Conservation (phyloP, 1,140 invertebrate genomes). For the Drosophila yakuba region DNA sequence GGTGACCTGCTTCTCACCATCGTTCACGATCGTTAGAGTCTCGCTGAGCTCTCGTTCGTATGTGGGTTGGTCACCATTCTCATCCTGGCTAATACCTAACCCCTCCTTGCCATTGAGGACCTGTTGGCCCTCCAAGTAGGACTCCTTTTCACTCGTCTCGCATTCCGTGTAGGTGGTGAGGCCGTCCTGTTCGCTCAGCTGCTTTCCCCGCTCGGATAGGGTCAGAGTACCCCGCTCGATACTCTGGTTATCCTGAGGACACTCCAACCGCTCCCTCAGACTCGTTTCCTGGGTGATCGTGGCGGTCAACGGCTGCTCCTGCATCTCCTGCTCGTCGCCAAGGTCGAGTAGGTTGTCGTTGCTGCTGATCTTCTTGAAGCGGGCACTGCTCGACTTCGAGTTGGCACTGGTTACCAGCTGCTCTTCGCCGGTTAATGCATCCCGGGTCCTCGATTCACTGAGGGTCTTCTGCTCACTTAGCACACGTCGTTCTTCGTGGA, state of each 20-base stretch:
- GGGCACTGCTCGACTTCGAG: conserved; percentile 72
- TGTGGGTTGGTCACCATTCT: conserved; percentile 31
- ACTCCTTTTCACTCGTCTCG: conserved; percentile 69
- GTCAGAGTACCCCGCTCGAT: conserved; percentile 82
- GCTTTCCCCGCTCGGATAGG: conserved; percentile 84
- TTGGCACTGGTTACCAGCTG: conserved; percentile 74
- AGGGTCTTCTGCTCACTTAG: conserved; percentile 70
- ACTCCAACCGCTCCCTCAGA: conserved; percentile 71
- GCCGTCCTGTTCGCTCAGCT: conserved; percentile 59
- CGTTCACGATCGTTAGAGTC: conserved; percentile 61
- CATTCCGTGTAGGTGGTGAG: conserved; percentile 69
- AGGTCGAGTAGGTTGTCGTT: conserved; percentile 78
- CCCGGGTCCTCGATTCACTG: conserved; percentile 66
- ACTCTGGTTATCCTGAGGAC: conserved; percentile 84
- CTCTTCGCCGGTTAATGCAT: conserved; percentile 68
- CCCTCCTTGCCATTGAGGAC: conserved; percentile 27
- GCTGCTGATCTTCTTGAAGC: conserved; percentile 81
- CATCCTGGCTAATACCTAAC: background rate
- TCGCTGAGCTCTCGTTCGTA: conserved; percentile 67
- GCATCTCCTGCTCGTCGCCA: conserved; percentile 58
- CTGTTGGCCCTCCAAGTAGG: conserved; percentile 67
- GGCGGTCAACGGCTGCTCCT: conserved; percentile 80
- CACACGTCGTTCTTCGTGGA: conserved; percentile 72
- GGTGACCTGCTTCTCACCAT: conserved; percentile 77
- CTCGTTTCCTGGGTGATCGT: conserved; percentile 78